Conservation (phyloP, 2,797 vertebrate species). For the Centropyge bicolor region DNA sequence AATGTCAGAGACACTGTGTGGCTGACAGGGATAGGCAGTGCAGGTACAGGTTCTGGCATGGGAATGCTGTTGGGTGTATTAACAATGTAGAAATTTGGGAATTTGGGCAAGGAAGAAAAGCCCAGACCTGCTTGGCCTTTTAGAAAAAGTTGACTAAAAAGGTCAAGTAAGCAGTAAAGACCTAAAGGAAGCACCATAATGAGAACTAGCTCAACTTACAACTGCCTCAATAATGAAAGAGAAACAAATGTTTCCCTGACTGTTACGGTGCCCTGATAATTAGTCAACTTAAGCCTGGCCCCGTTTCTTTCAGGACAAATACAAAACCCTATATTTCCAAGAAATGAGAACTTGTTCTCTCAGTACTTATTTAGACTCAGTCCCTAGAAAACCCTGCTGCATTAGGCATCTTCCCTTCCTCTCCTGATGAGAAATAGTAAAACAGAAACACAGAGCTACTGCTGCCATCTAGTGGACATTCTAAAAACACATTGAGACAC, state of each 20-base stretch:
- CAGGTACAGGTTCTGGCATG: not conserved
- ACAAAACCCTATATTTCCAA: not conserved
- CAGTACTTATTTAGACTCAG: not conserved
- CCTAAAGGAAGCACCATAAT: not conserved
- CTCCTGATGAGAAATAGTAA: not conserved
- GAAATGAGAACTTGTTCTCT: not conserved
- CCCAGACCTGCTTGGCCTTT: not conserved
- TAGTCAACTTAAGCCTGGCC: not conserved
- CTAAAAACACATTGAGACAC: not conserved
- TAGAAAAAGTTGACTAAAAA: not conserved
- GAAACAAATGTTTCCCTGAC: not conserved
- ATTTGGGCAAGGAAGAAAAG: not conserved
- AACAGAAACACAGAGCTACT: not conserved
- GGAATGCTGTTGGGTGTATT: not conserved
- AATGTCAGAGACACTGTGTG: not conserved
- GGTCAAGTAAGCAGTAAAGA: not conserved
- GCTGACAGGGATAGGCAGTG: not conserved
- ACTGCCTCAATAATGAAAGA: not conserved
- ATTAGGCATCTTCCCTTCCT: not conserved
- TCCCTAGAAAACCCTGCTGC: not conserved
- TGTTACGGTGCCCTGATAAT: not conserved
- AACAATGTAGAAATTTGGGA: not conserved
- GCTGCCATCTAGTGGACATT: constrained; percentile 78
- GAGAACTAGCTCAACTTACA: not conserved
- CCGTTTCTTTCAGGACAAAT: not conserved